Percentiles rank a stretch among this genome's conserved stretches.
Conservation (phyloP, 2,113 vertebrate genomes). For the Mungos mungo region DNA sequence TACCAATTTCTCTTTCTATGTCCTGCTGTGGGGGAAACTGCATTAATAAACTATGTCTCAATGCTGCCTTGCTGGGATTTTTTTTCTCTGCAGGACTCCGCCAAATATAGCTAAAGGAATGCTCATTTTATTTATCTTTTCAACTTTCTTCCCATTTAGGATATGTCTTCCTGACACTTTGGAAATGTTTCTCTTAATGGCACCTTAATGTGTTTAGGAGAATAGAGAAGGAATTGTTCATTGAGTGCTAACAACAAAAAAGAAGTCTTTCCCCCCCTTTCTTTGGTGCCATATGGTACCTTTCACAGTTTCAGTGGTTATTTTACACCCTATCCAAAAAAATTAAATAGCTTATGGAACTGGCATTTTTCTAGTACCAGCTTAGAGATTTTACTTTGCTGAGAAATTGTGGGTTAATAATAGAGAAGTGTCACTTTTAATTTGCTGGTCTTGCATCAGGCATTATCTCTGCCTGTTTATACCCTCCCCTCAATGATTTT, state of each 20-base stretch:
- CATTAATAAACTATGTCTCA: slow-evolving; percentile 82
- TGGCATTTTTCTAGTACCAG: slow-evolving; percentile 23
- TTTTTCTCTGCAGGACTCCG: slow-evolving; percentile 69
- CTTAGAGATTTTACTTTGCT: slow-evolving; percentile 46
- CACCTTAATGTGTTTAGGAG: slow-evolving; percentile 31
- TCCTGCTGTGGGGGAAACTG: slow-evolving; percentile 81
- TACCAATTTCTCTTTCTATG: slow-evolving; percentile 79
- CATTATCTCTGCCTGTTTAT: slow-evolving; percentile 18
- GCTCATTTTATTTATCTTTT: slow-evolving; percentile 76
- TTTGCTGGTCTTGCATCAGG: background rate
- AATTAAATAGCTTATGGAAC: slow-evolving; percentile 44
- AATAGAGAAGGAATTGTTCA: slow-evolving; percentile 47
- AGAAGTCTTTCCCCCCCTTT: background rate
- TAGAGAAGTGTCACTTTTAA: slow-evolving; percentile 49
- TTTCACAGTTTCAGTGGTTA: slow-evolving; percentile 61
- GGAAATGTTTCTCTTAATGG: slow-evolving; percentile 55
- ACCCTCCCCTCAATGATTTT: background rate
- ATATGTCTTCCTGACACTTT: slow-evolving; percentile 73
- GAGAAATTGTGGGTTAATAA: slow-evolving; percentile 54
- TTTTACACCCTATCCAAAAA: slow-evolving; percentile 55
- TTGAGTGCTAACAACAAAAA: slow-evolving; percentile 19
- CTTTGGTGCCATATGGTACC: slow-evolving; percentile 26
- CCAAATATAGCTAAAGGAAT: slow-evolving; percentile 69
- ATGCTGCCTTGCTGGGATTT: slow-evolving; percentile 54
- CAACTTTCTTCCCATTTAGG: slow-evolving; percentile 75